Evolutionary conservation across 2,888 invertebrate species (phyloP).

Genomic region (Acanthosepion pharaonis): DNA sequence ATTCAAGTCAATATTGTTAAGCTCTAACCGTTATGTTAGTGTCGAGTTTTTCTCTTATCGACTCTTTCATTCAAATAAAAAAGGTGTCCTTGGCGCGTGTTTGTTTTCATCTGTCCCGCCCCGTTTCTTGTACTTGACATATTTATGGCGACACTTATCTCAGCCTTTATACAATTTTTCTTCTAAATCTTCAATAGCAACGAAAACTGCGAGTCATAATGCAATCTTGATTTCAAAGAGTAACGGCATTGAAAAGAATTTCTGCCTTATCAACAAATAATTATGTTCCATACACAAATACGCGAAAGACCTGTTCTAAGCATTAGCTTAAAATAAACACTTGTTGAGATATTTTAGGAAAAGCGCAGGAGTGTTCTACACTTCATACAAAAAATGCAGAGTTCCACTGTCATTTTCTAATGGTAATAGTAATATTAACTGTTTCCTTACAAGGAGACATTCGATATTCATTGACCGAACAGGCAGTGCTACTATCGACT

Average conservation of each 20-base stretch:
- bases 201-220: background rate
- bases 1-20: no score
- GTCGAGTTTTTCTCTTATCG: background rate
- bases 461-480: no score
- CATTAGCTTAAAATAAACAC: background rate
- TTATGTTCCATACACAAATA: background rate
- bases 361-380: background rate
- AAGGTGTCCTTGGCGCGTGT: background rate
- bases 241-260: background rate
- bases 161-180: background rate
- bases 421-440: no score
- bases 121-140: background rate
- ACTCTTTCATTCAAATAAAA: background rate
- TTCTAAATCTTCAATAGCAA: background rate
- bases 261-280: background rate
- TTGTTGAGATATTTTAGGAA: background rate
- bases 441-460: no score
- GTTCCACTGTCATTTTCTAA: no score
- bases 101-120: background rate
- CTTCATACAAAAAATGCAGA: background rate
- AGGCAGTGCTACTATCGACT: no score
- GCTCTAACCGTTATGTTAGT: no score
- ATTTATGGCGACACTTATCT: background rate
- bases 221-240: background rate
- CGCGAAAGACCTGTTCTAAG: background rate